Evolutionary conservation across 2,113 vertebrate species (phyloP).

Genomic region (Columba janthina): DNA sequence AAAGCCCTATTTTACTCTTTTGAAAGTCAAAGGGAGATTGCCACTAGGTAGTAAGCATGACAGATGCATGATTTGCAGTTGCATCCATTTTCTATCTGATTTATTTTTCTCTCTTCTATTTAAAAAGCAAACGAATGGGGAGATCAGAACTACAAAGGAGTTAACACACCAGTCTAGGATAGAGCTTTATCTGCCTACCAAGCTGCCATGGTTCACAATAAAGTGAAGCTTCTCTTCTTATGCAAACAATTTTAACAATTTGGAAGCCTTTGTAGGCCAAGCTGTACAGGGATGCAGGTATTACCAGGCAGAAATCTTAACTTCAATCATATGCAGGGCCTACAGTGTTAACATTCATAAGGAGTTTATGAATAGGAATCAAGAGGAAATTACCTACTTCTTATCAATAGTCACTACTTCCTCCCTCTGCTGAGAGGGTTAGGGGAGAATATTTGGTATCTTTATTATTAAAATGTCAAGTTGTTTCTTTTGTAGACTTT

Average conservation of each 20-base stretch:
- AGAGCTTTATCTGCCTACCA: conserved; percentile 57
- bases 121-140: conserved; percentile 46
- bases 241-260: conserved; percentile 16
- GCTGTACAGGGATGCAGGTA: not conserved
- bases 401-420: conserved; percentile 66
- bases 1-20: not conserved
- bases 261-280: conserved; percentile 15
- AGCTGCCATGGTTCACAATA: conserved; percentile 29
- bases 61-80: not conserved
- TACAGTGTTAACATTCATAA: conserved; percentile 42
- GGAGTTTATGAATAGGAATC: conserved; percentile 44
- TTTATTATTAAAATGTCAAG: conserved; percentile 48
- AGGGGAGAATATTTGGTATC: conserved; percentile 30
- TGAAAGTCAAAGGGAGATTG: not conserved
- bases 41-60: not conserved
- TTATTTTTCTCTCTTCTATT: conserved; percentile 35
- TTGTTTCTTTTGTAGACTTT: conserved; percentile 28
- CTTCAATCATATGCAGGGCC: not conserved
- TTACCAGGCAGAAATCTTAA: conserved; percentile 38
- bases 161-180: not conserved
- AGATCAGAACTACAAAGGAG: conserved; percentile 35
- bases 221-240: conserved; percentile 43
- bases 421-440: conserved; percentile 12
- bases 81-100: not conserved
- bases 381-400: conserved; percentile 65